Evolutionary conservation across 2,797 vertebrate genomes (phyloP).

Genomic region (Natrix natrix): DNA sequence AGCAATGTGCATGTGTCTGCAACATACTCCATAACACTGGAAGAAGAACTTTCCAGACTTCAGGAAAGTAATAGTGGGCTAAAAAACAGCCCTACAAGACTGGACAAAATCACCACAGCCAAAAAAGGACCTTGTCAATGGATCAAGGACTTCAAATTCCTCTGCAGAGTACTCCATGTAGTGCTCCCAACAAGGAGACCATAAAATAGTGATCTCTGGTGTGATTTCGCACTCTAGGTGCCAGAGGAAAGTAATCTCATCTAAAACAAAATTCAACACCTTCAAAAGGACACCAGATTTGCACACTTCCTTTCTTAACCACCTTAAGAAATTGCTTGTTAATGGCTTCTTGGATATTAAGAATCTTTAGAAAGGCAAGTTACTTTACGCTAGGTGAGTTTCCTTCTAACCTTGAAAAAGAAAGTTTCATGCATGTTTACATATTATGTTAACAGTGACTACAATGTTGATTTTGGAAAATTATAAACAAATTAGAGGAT

Average conservation of each 20-base stretch:
- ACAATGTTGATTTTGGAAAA: not conserved
- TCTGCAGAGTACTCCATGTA: not conserved
- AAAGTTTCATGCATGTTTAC: not conserved
- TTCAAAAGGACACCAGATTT: too few species aligned
- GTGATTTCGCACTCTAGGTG: not conserved
- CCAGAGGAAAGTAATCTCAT: not conserved
- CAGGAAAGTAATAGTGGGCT: not conserved
- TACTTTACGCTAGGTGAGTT: not conserved
- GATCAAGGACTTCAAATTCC: not conserved
- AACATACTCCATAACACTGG: not conserved
- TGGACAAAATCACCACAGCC: not conserved
- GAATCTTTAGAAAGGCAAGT: not conserved
- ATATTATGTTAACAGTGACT: not conserved
- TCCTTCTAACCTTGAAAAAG: not conserved
- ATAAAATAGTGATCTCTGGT: not conserved
- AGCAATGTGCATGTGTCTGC: not conserved
- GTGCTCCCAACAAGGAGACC: not conserved
- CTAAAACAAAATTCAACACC: too few species aligned
- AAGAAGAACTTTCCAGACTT: not conserved
- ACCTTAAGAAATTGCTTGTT: not conserved
- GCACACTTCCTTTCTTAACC: not conserved
- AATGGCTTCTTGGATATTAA: not conserved
- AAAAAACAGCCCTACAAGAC: not conserved
- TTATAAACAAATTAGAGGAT: not conserved
- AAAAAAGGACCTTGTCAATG: not conserved